These are phyloP conservation scores for Xanthorhoe designata DNA, from an alignment of 2,888 invertebrate species.

Conservation along the genomic window DNA sequence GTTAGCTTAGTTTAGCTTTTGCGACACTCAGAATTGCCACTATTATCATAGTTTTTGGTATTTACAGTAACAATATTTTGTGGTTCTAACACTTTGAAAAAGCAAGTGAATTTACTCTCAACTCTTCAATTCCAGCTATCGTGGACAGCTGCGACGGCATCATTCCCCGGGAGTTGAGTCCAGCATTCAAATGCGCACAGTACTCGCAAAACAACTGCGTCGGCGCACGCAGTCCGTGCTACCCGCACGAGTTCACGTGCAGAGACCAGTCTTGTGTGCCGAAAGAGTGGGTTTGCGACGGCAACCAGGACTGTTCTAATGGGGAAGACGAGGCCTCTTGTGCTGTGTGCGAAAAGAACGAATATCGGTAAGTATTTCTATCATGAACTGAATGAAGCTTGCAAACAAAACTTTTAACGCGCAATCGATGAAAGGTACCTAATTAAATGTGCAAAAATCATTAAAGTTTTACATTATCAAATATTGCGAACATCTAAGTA, in stretches of 20 bases:
- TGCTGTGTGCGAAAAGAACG: slow-evolving; percentile 62
- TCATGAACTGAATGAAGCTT: neutral
- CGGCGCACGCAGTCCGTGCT: slow-evolving; percentile 78
- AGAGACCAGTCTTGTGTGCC: slow-evolving; percentile 86
- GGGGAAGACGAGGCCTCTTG: slow-evolving; percentile 88
- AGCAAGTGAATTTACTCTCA: neutral
- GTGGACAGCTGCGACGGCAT: slow-evolving; percentile 86
- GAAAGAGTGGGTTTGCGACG: slow-evolving; percentile 87
- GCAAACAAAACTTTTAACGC: too few relatives aligned
- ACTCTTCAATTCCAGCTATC: slow-evolving; percentile 77
- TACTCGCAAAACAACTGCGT: slow-evolving; percentile 87
- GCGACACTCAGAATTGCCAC: too few relatives aligned
- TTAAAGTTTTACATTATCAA: too few relatives aligned
- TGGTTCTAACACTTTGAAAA: too few relatives aligned
- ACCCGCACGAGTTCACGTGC: slow-evolving; percentile 84
- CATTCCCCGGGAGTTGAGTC: slow-evolving; percentile 83
- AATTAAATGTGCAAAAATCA: too few relatives aligned
- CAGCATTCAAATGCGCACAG: slow-evolving; percentile 86
- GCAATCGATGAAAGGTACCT: too few relatives aligned
- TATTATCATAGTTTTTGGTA: too few relatives aligned
- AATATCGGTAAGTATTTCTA: slow-evolving; percentile 63
- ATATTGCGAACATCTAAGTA: too few relatives aligned
- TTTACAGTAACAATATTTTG: too few relatives aligned
- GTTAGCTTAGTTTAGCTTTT: too few relatives aligned
- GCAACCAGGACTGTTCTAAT: slow-evolving; percentile 85